These are phyloP conservation scores for Linepithema humile DNA, from an alignment of 1,140 invertebrate genomes.

Conservation along the genomic window DNA sequence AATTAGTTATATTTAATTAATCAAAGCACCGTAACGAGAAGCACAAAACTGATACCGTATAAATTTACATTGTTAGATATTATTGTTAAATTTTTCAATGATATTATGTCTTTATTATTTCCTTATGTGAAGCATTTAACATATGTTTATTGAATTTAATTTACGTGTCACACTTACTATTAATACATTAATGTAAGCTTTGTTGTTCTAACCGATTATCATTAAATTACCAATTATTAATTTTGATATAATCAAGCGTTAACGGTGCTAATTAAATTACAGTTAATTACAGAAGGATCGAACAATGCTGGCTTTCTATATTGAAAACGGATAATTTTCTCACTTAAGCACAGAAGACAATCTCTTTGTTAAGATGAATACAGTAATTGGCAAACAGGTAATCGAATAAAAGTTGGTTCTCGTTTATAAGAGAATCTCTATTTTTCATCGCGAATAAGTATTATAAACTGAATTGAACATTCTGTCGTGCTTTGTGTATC, in stretches of 20 bases:
- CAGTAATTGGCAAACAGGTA: not conserved
- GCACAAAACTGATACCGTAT: not conserved
- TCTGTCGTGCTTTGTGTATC: not conserved
- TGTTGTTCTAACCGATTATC: not conserved
- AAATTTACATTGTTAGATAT: not conserved
- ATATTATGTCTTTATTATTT: too few relatives aligned
- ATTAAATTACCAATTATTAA: not conserved
- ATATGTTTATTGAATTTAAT: too few relatives aligned
- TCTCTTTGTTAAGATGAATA: not conserved
- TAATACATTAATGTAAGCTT: not conserved
- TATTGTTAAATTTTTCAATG: not conserved
- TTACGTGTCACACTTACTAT: too few relatives aligned
- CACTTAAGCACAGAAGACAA: not conserved
- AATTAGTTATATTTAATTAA: not conserved
- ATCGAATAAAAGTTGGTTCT: not conserved
- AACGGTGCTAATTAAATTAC: constrained; percentile 25
- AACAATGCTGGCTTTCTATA: not conserved
- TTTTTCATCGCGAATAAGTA: too few relatives aligned
- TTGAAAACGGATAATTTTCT: constrained; percentile 2
- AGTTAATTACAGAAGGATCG: not conserved
- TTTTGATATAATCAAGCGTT: constrained; percentile 2
- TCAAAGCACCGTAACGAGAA: not conserved
- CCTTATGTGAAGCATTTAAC: too few relatives aligned
- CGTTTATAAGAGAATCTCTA: not conserved
- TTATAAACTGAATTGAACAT: not conserved